These are phyloP conservation scores for Cyclophora punctaria DNA, from an alignment of 2,888 invertebrate species.

Conservation along the genomic window DNA sequence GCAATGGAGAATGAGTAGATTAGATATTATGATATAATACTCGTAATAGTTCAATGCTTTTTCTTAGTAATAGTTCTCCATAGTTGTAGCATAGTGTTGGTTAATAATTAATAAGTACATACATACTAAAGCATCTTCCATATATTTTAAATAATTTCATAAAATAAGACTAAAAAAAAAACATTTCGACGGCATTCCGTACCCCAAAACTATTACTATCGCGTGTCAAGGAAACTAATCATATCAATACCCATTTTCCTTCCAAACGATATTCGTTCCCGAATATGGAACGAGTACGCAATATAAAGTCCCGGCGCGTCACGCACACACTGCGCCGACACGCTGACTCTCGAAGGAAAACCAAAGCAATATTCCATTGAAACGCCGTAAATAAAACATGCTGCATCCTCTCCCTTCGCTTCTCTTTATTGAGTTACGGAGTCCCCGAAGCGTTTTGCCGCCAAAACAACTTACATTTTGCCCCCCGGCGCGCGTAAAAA, in stretches of 20 bases:
- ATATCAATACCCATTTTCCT: constrained; percentile 35
- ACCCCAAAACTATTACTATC: constrained; percentile 19
- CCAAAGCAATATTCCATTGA: constrained; percentile 62
- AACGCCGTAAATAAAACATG: constrained; percentile 74
- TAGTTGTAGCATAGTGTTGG: too few relatives aligned
- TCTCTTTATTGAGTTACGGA: constrained; percentile 72
- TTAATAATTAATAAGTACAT: too few relatives aligned
- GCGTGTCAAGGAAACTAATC: constrained; percentile 38
- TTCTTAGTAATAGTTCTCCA: too few relatives aligned
- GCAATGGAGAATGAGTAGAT: too few relatives aligned
- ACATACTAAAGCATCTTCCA: too few relatives aligned
- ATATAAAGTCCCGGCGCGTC: constrained; percentile 25
- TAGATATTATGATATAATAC: too few relatives aligned
- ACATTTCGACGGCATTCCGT: not conserved
- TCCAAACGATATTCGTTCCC: constrained; percentile 20
- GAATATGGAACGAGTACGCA: constrained; percentile 20
- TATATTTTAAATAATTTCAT: too few relatives aligned
- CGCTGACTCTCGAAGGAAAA: constrained; percentile 52
- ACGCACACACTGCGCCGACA: constrained; percentile 40
- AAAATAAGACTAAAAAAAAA: too few relatives aligned
- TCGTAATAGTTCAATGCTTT: too few relatives aligned
- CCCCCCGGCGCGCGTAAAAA: constrained; percentile 74
- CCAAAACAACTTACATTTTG: constrained; percentile 74
- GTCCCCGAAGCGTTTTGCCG: constrained; percentile 74
- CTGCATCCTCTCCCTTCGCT: constrained; percentile 58